These are phyloP conservation scores for Tenebrio molitor DNA, from an alignment of 1,140 invertebrate species.

Conservation along the genomic window DNA sequence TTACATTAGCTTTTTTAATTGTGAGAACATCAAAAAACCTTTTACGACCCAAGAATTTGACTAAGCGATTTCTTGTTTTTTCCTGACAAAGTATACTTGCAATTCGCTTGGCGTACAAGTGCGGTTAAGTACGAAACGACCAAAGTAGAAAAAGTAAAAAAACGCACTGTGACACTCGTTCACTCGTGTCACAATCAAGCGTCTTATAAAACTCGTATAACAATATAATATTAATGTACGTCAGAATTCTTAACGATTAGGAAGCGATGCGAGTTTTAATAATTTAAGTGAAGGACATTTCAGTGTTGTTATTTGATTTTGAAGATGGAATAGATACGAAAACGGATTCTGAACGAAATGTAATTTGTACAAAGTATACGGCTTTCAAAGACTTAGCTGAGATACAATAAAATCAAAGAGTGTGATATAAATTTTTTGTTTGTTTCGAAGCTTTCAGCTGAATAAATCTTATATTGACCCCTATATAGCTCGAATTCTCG, in stretches of 20 bases:
- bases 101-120: too few relatives aligned
- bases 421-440: slow-evolving; percentile 40
- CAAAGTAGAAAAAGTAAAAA: too few relatives aligned
- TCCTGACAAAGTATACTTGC: too few relatives aligned
- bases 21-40: not conserved
- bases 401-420: slow-evolving; percentile 39
- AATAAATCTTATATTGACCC: slow-evolving; percentile 38
- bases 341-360: slow-evolving; percentile 8
- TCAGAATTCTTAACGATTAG: not conserved
- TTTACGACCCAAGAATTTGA: not conserved
- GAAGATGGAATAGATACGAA: slow-evolving; percentile 10
- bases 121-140: too few relatives aligned
- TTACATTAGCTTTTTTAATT: not conserved
- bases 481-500: not conserved
- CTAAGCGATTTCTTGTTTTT: not conserved
- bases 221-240: too few relatives aligned
- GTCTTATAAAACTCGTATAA: too few relatives aligned
- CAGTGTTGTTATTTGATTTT: not conserved
- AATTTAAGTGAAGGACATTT: not conserved
- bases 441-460: slow-evolving; percentile 33
- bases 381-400: slow-evolving; percentile 24
- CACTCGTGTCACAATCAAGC: too few relatives aligned
- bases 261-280: not conserved
- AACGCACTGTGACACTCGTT: too few relatives aligned
- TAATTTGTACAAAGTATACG: slow-evolving; percentile 31